Conservation (phyloP, 2,797 vertebrate genomes). For the Rhinatrema bivittatum region DNA sequence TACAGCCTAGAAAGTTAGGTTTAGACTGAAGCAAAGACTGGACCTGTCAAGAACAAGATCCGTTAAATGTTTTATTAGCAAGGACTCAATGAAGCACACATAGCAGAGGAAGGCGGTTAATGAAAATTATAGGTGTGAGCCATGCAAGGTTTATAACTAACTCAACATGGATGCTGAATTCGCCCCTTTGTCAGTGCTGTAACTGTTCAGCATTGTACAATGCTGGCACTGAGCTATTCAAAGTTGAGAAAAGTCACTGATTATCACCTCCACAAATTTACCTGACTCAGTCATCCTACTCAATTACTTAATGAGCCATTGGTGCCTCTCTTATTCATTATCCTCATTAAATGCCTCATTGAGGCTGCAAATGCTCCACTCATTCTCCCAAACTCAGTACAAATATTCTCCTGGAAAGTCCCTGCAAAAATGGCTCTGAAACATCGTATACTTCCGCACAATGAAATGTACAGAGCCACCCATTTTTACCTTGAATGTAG, state of each 20-base stretch:
- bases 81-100: too few species aligned
- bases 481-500: too few species aligned
- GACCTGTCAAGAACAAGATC: too few species aligned
- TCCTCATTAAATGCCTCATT: conserved; percentile 9
- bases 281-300: conserved; percentile 16
- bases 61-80: too few species aligned
- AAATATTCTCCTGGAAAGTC: conserved; percentile 5
- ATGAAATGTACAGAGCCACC: too few species aligned
- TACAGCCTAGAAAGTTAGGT: too few species aligned
- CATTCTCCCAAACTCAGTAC: conserved; percentile 5
- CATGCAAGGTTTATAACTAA: conserved; percentile 27
- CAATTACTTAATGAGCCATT: conserved; percentile 26
- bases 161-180: conserved; percentile 27
- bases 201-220: conserved; percentile 17
- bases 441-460: too few species aligned
- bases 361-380: not conserved
- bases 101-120: too few species aligned
- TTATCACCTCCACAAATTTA: conserved; percentile 23
- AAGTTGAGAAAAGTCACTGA: conserved; percentile 27
- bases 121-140: conserved; percentile 20
- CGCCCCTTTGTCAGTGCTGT: conserved; percentile 11
- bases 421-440: too few species aligned
- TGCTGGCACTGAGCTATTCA: conserved; percentile 20
- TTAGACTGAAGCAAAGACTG: too few species aligned
- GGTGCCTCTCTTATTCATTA: conserved; percentile 22